These are phyloP conservation scores for Trichosurus vulpecula DNA, from an alignment of 2,797 vertebrate species.

Conservation along the genomic window DNA sequence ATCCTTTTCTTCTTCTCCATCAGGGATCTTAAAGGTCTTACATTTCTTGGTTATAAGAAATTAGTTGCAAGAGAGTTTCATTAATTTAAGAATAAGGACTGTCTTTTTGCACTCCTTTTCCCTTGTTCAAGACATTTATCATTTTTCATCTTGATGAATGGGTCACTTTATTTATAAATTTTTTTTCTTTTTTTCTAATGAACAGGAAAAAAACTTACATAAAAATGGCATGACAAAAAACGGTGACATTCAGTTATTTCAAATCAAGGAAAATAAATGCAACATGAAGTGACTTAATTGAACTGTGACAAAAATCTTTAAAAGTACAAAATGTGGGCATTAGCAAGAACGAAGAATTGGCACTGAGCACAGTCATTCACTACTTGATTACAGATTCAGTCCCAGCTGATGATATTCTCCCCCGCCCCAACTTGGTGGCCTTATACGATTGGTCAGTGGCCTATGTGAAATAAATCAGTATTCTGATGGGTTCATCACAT, in stretches of 20 bases:
- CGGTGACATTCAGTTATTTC: constrained; percentile 81
- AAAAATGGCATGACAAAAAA: constrained; percentile 85
- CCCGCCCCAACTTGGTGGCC: background rate
- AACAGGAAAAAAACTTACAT: constrained; percentile 76
- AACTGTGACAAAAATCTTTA: constrained; percentile 64
- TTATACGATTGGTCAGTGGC: background rate
- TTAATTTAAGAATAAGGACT: constrained; percentile 78
- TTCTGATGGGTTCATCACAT: background rate
- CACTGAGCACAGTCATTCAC: background rate
- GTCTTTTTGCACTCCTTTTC: constrained; percentile 78
- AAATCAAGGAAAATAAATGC: constrained; percentile 74
- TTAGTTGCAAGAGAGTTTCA: constrained; percentile 76
- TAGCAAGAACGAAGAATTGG: constrained; percentile 58
- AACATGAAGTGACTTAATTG: constrained; percentile 71
- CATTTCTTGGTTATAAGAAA: constrained; percentile 78
- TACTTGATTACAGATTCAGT: background rate
- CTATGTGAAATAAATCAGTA: background rate
- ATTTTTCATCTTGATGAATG: constrained; percentile 84
- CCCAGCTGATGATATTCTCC: background rate
- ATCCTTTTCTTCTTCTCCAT: constrained; percentile 69
- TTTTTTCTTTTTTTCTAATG: constrained; percentile 82
- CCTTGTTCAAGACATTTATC: constrained; percentile 68
- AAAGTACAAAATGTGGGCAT: constrained; percentile 58
- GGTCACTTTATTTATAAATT: constrained; percentile 78
- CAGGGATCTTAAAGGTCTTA: constrained; percentile 77